Evolutionary conservation across 2,888 invertebrate genomes (phyloP).

Genomic region (Serripes groenlandicus): DNA sequence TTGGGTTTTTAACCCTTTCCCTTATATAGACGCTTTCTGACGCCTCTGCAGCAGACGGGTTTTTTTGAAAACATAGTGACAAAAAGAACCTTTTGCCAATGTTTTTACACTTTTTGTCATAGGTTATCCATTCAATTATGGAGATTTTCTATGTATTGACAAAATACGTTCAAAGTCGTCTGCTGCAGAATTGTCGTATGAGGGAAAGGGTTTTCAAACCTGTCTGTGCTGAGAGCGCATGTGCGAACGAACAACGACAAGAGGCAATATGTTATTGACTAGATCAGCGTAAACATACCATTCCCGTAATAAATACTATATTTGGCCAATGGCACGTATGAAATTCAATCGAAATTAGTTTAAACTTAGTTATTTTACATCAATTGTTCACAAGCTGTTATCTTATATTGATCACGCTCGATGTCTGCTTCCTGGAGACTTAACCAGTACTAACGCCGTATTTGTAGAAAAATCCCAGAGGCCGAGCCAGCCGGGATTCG

Average conservation of each 20-base stretch:
- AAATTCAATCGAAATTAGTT: background rate
- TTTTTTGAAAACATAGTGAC: background rate
- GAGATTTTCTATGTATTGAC: background rate
- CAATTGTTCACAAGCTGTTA: background rate
- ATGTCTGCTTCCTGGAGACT: background rate
- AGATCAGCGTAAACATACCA: background rate
- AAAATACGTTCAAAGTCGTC: too few species aligned
- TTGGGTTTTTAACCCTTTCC: conserved; percentile 3
- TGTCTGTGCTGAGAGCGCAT: background rate
- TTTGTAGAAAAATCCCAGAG: background rate
- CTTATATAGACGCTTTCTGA: background rate
- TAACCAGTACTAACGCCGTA: background rate
- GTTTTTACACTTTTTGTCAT: background rate
- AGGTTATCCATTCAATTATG: background rate
- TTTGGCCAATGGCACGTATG: background rate
- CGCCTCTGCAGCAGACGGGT: background rate
- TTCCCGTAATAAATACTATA: background rate
- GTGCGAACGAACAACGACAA: background rate
- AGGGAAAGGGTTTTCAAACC: too few species aligned
- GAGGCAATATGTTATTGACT: background rate
- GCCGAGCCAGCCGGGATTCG: background rate
- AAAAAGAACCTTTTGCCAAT: background rate
- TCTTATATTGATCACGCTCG: background rate
- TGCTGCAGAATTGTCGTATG: too few species aligned
- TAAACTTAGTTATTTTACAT: background rate